phyloP scores from a whole-genome alignment of 2,888 invertebrate genomes.

The Melieria crassipennis region DNA sequence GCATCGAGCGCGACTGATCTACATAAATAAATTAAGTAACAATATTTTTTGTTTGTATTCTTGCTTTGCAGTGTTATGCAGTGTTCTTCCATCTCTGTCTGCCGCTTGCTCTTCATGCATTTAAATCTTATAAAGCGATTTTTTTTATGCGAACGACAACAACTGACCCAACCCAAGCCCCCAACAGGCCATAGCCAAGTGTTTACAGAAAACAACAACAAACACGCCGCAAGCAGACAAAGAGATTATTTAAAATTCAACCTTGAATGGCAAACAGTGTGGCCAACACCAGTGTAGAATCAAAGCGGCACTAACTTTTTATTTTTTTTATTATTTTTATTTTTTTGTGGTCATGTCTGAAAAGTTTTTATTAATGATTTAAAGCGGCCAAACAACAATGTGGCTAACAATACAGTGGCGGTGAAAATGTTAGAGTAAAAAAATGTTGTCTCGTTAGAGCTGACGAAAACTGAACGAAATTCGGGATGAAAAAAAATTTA shows the following conservation, averaged over 20 bases:
- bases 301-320: not conserved
- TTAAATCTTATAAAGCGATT: not conserved
- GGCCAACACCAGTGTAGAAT: slow-evolving; percentile 5
- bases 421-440: slow-evolving; percentile 6
- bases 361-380: slow-evolving; percentile 9
- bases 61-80: not conserved
- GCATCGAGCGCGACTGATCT: slow-evolving; percentile 44
- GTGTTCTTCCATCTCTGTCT: not conserved
- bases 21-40: slow-evolving; percentile 53
- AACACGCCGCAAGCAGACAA: slow-evolving; percentile 40
- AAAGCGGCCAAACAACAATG: too few relatives aligned
- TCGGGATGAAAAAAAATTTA: too few relatives aligned
- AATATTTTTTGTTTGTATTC: slow-evolving; percentile 19
- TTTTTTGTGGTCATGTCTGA: not conserved
- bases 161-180: slow-evolving; percentile 37
- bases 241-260: slow-evolving; percentile 49
- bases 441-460: not conserved
- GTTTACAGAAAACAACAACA: not conserved
- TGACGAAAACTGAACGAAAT: too few relatives aligned
- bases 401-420: too few relatives aligned
- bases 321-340: slow-evolving; percentile 1
- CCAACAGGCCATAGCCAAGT: slow-evolving; percentile 26
- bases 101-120: too few relatives aligned
- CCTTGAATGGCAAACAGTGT: slow-evolving; percentile 45
- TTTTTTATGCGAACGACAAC: slow-evolving; percentile 18